Evolutionary conservation across 37 sponge, comb jelly and placozoan genomes (phyloP), one percentile per base, ranked within the genome.

Genomic region (Mnemiopsis leidyi): DNA sequence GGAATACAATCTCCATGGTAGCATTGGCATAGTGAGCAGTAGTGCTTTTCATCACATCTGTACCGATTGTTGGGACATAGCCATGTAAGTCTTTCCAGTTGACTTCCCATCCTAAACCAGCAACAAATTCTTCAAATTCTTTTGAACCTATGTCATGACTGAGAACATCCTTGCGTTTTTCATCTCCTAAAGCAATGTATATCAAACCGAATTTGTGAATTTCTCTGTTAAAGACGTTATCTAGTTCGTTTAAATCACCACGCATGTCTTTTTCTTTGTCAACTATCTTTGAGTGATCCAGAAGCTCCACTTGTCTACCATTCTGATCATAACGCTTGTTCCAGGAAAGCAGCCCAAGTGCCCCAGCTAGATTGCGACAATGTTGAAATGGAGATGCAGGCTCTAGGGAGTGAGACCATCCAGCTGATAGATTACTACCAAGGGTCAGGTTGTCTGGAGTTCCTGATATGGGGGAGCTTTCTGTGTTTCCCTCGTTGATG

Each of bases 91-190:
- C 76, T 9, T 36, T 68, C 73, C 73, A 92, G 76, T 92, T 71
- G 26, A 99, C 98, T 94, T 99, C 99, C 99, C 99, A 99, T 31
- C 96, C 98, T 24, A 99, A 83, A 23, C 96, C 98, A 18, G 95
- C 95, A 0, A 99, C 96, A 94, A 99, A 99, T 36, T 96, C 96
- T 39, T 99, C 98, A 93, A 96, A 99, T 33, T 92, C 93, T 23
- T 33, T 26, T 32, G 97, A 96, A 0, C 99, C 97, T 0, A 93
- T 38, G 31, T 93, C 93, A 83, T 99, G 97, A 39, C 75, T 32
- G 67, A 99, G 93, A 31, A 96, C 96, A 30, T 97, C 96, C 37
- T 92, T 20, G 93, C 95, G 93, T 92, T 97, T 96, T 82, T 97
- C 98, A 61, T 97, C 97, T 0, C 98, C 99, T 1, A 36, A 93